Evolutionary conservation across 2,888 invertebrate species (phyloP).

Genomic region (Drosophila affinis): DNA sequence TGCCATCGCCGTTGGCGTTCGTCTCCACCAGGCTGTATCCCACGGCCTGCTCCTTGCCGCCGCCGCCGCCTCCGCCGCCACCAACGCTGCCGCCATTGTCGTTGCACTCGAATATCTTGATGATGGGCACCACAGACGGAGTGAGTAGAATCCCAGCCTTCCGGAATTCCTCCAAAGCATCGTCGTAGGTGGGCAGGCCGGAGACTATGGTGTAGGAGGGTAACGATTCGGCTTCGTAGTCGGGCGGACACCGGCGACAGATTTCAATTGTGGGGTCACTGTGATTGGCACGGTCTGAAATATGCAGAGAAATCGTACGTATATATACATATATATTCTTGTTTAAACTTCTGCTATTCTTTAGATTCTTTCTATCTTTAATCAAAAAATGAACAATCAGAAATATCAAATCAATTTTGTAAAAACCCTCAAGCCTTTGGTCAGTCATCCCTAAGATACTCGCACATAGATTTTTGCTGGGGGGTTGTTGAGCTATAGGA

Average conservation of each 20-base stretch:
- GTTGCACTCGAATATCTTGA: slow-evolving; percentile 81
- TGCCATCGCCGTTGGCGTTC: slow-evolving; percentile 33
- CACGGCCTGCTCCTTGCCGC: slow-evolving; percentile 63
- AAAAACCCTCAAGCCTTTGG: not conserved
- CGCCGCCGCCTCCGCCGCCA: not conserved
- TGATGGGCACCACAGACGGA: slow-evolving; percentile 78
- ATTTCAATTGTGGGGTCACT: slow-evolving; percentile 78
- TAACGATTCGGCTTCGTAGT: slow-evolving; percentile 85
- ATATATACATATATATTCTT: no score
- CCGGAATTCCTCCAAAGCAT: slow-evolving; percentile 86
- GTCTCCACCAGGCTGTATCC: slow-evolving; percentile 69
- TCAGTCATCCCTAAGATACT: not conserved
- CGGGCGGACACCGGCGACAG: slow-evolving; percentile 81
- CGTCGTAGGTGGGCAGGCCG: slow-evolving; percentile 87
- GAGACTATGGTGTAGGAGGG: slow-evolving; percentile 88
- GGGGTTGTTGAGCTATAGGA: slow-evolving; percentile 57
- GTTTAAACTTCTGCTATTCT: no score
- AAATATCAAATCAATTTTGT: slow-evolving; percentile 67
- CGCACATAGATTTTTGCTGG: no score
- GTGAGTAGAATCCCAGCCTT: slow-evolving; percentile 83
- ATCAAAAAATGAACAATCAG: slow-evolving; percentile 44
- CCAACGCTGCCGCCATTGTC: slow-evolving; percentile 38
- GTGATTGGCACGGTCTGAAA: slow-evolving; percentile 84
- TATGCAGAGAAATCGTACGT: not conserved
- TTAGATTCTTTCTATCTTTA: not conserved